Percentiles rank a stretch among this genome's conserved stretches.
phyloP scores from a whole-genome alignment of 1,140 invertebrate species.

The Magallana angulata region DNA sequence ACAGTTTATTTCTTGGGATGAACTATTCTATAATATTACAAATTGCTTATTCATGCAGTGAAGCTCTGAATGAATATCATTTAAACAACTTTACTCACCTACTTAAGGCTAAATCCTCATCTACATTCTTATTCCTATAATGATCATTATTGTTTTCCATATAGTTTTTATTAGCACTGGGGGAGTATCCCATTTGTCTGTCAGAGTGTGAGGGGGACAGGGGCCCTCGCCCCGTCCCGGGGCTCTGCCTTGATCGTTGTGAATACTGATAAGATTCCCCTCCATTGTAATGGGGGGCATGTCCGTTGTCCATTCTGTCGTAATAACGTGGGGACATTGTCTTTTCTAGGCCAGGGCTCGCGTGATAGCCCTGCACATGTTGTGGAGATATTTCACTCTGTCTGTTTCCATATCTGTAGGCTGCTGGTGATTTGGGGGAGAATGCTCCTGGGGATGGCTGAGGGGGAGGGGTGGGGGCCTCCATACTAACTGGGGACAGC shows the following conservation, averaged over 20 bases:
- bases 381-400: conserved; percentile 46
- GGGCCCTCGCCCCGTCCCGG: conserved; percentile 46
- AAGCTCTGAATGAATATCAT: conserved; percentile 5
- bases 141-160: conserved; percentile 49
- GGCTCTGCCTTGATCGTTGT: conserved; percentile 47
- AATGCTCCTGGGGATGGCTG: conserved; percentile 76
- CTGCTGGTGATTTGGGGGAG: conserved; percentile 55
- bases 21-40: no score
- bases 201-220: conserved; percentile 22
- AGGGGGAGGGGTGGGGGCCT: conserved; percentile 74
- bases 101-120: conserved; percentile 69
- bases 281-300: conserved; percentile 51
- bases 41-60: not conserved
- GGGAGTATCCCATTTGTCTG: conserved; percentile 45
- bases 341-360: conserved; percentile 47
- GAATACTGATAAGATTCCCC: conserved; percentile 46
- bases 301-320: conserved; percentile 51
- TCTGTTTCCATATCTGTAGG: conserved; percentile 11
- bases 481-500: conserved; percentile 73
- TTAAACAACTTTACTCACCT: conserved; percentile 53
- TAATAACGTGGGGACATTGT: not conserved
- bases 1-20: no score
- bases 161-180: conserved; percentile 49
- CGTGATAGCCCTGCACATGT: conserved; percentile 38
- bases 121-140: conserved; percentile 58